Evolutionary conservation across 2,888 invertebrate species (phyloP), one percentile per base, ranked within the genome.

Genomic region (Podabrus alpinus): DNA sequence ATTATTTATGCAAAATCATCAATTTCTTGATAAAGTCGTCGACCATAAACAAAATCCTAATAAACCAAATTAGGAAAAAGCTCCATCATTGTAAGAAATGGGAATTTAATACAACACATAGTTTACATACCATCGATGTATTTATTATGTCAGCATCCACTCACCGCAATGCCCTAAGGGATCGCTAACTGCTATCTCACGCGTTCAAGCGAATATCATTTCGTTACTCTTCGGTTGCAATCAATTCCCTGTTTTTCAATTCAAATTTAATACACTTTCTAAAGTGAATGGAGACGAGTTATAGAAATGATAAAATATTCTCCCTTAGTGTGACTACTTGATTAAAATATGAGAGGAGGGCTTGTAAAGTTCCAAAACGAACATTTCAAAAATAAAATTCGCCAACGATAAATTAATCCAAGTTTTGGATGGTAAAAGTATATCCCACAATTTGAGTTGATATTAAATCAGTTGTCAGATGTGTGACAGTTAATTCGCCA

Each of bases 181-280:
- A 62, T 68, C 24, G 59, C 62, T 64, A 72, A 72, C 71, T 67
- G 66, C 71, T 59, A 45, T 64, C 64, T 19, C 45, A 29, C 71
- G 72, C 72, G 60, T 72, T 72, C 72, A 62, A 67, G 72, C 68
- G 68, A 72, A 62, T 72, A 72, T 72, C 68, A 72, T 68, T 72
- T 72, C 60, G 68, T 72, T 72, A 68, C 61, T 68, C 29, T 68
- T 68, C 68, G 68, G 68, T 68, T 68, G 72, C 68, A 72, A 72
- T 72, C 72, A 68, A 68, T 72, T 72, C 72, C 66, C 71, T 71
- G 71, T 71, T 71, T 71, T 71, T 71, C 71, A 16, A 59, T 71
- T 59, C 71, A 71, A 71, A 71, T 71, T 71, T 71, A 71, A 71
- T 71, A 71, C 59, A 71, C 71, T 71, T 71, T 60, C 66, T 16